These are phyloP conservation scores for Nerophis lumbriciformis DNA, from an alignment of 2,113 vertebrate species.

Conservation along the genomic window DNA sequence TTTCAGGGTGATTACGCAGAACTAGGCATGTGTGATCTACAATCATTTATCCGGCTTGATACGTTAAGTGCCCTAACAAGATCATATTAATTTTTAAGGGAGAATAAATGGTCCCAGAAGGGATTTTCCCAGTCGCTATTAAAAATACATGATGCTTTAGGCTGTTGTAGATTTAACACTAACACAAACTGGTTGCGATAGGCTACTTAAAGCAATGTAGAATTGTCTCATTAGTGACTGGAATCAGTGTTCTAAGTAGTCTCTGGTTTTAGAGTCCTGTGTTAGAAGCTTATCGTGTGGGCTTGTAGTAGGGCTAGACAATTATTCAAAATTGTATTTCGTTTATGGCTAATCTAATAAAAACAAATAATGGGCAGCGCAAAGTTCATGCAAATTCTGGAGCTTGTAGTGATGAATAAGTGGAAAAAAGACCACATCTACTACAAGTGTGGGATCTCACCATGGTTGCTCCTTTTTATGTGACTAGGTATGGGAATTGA, in stretches of 20 bases:
- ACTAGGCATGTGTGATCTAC: conserved; percentile 6
- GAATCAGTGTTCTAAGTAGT: conserved; percentile 25
- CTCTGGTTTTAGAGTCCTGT: conserved; percentile 43
- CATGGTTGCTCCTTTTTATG: too few species aligned
- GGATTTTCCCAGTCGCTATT: conserved; percentile 16
- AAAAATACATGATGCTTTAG: conserved; percentile 37
- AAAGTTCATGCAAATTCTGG: too few species aligned
- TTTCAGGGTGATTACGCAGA: conserved; percentile 10
- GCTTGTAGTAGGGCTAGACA: not conserved
- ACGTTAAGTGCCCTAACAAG: conserved; percentile 22
- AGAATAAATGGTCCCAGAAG: conserved; percentile 31
- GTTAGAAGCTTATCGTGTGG: conserved; percentile 33
- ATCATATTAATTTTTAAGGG: conserved; percentile 44
- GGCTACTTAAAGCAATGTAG: conserved; percentile 27
- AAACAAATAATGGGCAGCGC: too few species aligned
- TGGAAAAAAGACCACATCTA: too few species aligned
- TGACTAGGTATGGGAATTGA: too few species aligned
- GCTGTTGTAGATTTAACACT: conserved; percentile 19
- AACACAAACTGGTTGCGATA: conserved; percentile 19
- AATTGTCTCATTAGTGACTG: conserved; percentile 41
- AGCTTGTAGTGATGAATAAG: too few species aligned
- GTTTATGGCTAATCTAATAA: too few species aligned
- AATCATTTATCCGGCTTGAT: conserved; percentile 16
- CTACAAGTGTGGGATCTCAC: too few species aligned
- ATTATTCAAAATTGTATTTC: too few species aligned